A percentile compares a stretch with the other conserved stretches of the same genome.
phyloP scores from a whole-genome alignment of 2,888 invertebrate genomes.

The Microplitis deprimator region DNA sequence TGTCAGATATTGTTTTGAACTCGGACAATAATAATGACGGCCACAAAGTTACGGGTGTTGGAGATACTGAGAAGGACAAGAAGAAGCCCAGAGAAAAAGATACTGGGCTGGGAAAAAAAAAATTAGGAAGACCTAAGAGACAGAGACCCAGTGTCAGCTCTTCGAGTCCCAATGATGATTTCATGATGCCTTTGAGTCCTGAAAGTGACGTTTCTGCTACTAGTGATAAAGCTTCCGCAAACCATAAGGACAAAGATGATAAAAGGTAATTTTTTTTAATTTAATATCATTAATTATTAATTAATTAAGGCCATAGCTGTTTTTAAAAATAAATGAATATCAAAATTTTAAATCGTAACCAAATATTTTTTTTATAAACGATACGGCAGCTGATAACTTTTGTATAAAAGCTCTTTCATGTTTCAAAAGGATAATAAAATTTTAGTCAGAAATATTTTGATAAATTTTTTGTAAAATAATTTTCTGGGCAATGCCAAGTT shows the following conservation, averaged over 20 bases:
- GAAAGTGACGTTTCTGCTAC: conserved; percentile 70
- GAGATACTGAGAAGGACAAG: conserved; percentile 35
- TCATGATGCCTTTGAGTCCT: conserved; percentile 69
- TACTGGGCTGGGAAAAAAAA: conserved; percentile 57
- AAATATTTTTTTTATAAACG: too few species aligned
- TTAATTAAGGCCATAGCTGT: background rate
- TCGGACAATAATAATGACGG: conserved; percentile 65
- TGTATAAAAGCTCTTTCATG: too few species aligned
- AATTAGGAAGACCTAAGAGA: conserved; percentile 62
- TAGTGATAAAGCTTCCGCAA: conserved; percentile 63
- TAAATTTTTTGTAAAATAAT: too few species aligned
- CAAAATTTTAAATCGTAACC: too few species aligned
- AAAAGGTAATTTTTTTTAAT: conserved; percentile 58
- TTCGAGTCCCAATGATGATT: conserved; percentile 63
- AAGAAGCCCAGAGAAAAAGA: conserved; percentile 51
- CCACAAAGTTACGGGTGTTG: conserved; percentile 44
- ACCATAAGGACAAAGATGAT: conserved; percentile 61
- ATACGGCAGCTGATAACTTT: too few species aligned
- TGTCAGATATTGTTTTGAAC: conserved; percentile 61
- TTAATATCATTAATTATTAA: conserved; percentile 8
- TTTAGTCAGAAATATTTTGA: too few species aligned
- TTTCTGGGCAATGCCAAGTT: too few species aligned
- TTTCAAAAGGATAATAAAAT: too few species aligned
- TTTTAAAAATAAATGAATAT: too few species aligned
- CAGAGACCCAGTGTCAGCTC: conserved; percentile 52